Evolutionary conservation across 1,140 invertebrate species (phyloP).

Genomic region (Whitmania pigra): DNA sequence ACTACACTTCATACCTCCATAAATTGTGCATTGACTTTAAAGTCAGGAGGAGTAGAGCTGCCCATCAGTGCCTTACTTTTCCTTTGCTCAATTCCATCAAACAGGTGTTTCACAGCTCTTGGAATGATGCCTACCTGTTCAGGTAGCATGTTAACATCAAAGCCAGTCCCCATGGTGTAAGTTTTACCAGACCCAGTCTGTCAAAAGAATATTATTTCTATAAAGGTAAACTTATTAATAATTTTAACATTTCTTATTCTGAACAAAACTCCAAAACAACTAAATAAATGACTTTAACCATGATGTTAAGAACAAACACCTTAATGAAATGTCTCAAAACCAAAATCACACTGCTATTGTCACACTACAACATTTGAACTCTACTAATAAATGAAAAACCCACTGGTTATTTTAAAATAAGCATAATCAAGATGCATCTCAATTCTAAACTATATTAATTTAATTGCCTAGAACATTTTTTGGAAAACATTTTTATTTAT

Average conservation of each 20-base stretch:
- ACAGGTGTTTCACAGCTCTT: conserved; percentile 44
- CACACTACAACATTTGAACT: too few relatives aligned
- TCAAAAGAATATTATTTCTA: conserved; percentile 15
- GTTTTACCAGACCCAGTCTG: conserved; percentile 67
- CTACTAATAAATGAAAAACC: neutral
- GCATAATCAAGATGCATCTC: neutral
- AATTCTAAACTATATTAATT: too few relatives aligned
- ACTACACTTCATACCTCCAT: conserved; percentile 35
- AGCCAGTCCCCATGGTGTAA: conserved; percentile 95
- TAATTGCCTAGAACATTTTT: too few relatives aligned
- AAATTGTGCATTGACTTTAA: conserved; percentile 45
- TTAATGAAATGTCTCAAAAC: neutral
- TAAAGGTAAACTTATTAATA: conserved; percentile 12
- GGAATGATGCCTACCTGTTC: conserved; percentile 44
- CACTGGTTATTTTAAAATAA: neutral
- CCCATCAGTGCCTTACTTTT: conserved; percentile 36
- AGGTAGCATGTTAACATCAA: conserved; percentile 58
- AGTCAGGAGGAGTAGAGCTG: conserved; percentile 39
- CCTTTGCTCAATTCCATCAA: conserved; percentile 54
- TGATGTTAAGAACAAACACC: neutral
- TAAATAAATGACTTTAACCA: neutral
- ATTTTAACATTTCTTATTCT: neutral
- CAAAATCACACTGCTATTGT: neutral
- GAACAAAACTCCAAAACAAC: neutral
- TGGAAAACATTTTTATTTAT: too few relatives aligned